Conservation (phyloP, 2,113 vertebrate genomes). For the Theristicus caerulescens region DNA sequence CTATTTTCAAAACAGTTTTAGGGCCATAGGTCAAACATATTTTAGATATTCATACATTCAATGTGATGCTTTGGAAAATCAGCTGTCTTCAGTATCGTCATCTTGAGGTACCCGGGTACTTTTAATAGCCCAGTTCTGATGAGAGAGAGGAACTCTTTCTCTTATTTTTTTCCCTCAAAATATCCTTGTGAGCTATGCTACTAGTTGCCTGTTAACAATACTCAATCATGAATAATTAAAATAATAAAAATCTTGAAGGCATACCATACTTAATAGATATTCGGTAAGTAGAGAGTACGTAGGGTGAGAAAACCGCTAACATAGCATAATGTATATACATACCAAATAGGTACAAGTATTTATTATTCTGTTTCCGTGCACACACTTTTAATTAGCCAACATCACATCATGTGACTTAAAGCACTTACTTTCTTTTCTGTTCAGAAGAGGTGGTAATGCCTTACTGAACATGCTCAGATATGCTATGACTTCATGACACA, state of each 20-base stretch:
- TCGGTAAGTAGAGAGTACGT: fast-evolving
- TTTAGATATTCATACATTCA: not conserved
- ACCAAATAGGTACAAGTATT: not conserved
- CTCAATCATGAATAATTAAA: not conserved
- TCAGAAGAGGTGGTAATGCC: not conserved
- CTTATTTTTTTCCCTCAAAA: not conserved
- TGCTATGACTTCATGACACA: not conserved
- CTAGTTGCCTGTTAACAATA: not conserved
- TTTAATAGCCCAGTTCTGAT: not conserved
- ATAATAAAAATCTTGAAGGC: not conserved
- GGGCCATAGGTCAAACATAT: not conserved
- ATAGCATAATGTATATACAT: not conserved
- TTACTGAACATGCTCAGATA: not conserved
- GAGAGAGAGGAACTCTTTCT: not conserved
- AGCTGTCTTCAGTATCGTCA: fast-evolving
- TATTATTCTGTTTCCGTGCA: not conserved
- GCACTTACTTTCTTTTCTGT: not conserved
- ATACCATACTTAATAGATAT: not conserved
- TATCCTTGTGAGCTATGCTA: not conserved
- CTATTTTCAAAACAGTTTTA: not conserved
- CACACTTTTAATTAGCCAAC: not conserved
- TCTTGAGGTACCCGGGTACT: not conserved
- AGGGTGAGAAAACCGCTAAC: not conserved
- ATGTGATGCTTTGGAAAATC: not conserved
- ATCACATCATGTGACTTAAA: not conserved